Conservation (phyloP, 2,888 invertebrate species). For the Uloborus plumipes region DNA sequence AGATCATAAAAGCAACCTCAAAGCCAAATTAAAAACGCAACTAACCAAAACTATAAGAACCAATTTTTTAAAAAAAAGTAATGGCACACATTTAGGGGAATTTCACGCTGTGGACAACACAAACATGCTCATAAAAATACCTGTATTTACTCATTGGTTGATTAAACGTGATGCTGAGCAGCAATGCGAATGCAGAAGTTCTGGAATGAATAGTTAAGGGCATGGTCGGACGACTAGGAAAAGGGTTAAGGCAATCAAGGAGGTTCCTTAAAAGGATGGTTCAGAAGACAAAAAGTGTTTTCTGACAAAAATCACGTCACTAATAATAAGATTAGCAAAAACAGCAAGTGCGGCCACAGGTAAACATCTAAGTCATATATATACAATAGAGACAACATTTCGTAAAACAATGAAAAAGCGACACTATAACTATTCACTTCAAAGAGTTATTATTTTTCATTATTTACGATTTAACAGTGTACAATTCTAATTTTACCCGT, state of each 20-base stretch:
- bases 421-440: constrained; percentile 60
- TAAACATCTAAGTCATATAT: constrained; percentile 62
- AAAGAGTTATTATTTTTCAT: constrained; percentile 31
- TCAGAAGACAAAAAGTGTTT: constrained; percentile 26
- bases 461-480: constrained; percentile 59
- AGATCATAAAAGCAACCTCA: not conserved
- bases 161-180: not conserved
- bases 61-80: too few relatives aligned
- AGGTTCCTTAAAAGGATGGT: constrained; percentile 5
- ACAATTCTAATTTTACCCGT: constrained; percentile 65
- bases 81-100: not conserved
- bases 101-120: constrained; percentile 1
- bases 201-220: constrained; percentile 3
- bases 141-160: constrained; percentile 40
- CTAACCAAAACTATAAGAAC: too few relatives aligned
- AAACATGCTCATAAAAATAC: constrained; percentile 56
- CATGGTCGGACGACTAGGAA: constrained; percentile 43
- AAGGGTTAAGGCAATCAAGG: constrained; percentile 13
- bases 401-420: constrained; percentile 61
- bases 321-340: constrained; percentile 37
- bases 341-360: constrained; percentile 57
- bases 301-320: constrained; percentile 47
- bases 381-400: constrained; percentile 64
- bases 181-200: constrained; percentile 16
- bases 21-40: too few relatives aligned